A percentile compares a stretch with the other conserved stretches of the same genome.
These are phyloP conservation scores for Pasiphila rectangulata DNA, from an alignment of 2,888 invertebrate species.

Conservation along the genomic window DNA sequence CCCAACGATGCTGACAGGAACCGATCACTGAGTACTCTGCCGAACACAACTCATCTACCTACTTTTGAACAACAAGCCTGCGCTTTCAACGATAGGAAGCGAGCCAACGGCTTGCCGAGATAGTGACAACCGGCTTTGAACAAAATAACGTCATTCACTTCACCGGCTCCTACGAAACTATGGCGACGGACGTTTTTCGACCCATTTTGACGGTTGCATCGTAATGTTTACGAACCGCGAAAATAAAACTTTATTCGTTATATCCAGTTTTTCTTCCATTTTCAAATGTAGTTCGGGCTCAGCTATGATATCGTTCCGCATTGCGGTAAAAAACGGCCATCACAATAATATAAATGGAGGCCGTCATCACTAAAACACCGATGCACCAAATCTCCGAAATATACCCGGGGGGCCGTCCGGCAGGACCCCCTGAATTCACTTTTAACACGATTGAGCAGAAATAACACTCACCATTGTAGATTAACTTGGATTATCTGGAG, in stretches of 20 bases:
- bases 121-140: slow-evolving; percentile 50
- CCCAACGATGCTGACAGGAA: slow-evolving; percentile 74
- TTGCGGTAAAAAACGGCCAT: slow-evolving; percentile 81
- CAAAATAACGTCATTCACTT: slow-evolving; percentile 55
- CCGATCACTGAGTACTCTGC: slow-evolving; percentile 32
- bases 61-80: slow-evolving; percentile 52
- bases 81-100: slow-evolving; percentile 13
- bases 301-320: slow-evolving; percentile 65
- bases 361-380: slow-evolving; percentile 79
- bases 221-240: slow-evolving; percentile 33
- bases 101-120: slow-evolving; percentile 48
- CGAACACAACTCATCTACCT: slow-evolving; percentile 26
- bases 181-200: slow-evolving; percentile 68
- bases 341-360: slow-evolving; percentile 80
- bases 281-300: slow-evolving; percentile 41
- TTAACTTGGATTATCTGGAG: slow-evolving; percentile 82
- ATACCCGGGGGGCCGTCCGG: slow-evolving; percentile 53
- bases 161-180: slow-evolving; percentile 69
- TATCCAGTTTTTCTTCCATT: slow-evolving; percentile 34
- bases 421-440: slow-evolving; percentile 62
- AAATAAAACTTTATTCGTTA: slow-evolving; percentile 35
- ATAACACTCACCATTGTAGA: slow-evolving; percentile 81
- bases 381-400: slow-evolving; percentile 73
- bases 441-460: slow-evolving; percentile 63
- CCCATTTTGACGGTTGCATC: slow-evolving; percentile 45